Base-by-base conservation (phyloP, 2,113 vertebrate genomes). In the Numida meleagris region DNA sequence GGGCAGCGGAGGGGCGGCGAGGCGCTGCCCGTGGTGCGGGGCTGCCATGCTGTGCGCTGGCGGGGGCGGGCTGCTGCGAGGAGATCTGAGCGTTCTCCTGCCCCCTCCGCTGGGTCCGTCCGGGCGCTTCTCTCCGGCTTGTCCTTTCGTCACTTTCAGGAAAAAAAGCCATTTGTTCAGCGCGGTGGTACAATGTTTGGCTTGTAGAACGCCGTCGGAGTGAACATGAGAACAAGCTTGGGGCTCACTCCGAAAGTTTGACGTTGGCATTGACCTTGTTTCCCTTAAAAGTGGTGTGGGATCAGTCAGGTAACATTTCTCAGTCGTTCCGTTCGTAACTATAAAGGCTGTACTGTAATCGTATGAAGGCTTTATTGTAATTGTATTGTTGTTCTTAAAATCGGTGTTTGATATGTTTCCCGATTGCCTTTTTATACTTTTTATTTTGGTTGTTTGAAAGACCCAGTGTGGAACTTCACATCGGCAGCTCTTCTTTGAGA, bases 101-200 rank as follows among this genome's bases (percentile, higher is more conserved):
- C 2, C 1, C 88, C 46, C 31, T 66, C 4, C 89, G 93, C 94
- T 94, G 95, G 77, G 86, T 92, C 66, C 94, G 76, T 53, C 12
- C 4, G 74, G 82, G 74, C 65, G 72, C 81, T 97, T 94, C 73
- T 72, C 81, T 95, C 94, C 90, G 76, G 38, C 70, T 79, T 95
- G 76, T 81, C 79, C 79, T 96, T 96, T 96, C 94, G 90, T 94
- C 91, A 91, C 73, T 79, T 95, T 96, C 82, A 97, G 90, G 63
- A 93, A 92, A 91, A 90, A 89, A 85, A 82, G 86, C 31, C 55
- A n/a, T 57, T 92, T 87, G 81, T 94, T 59, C 76, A 85, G 74
- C n/a, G 20, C 51, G 76, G 62, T 83, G 83, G 67, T 88, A 68
- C 29, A 82, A 92, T 88, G 94, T 96, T 90, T 93, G 93, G 86